Evolutionary conservation across 2,797 vertebrate species (phyloP), one percentile per base, ranked within the genome.

Genomic region (Ctenochaetus hawaiiensis): DNA sequence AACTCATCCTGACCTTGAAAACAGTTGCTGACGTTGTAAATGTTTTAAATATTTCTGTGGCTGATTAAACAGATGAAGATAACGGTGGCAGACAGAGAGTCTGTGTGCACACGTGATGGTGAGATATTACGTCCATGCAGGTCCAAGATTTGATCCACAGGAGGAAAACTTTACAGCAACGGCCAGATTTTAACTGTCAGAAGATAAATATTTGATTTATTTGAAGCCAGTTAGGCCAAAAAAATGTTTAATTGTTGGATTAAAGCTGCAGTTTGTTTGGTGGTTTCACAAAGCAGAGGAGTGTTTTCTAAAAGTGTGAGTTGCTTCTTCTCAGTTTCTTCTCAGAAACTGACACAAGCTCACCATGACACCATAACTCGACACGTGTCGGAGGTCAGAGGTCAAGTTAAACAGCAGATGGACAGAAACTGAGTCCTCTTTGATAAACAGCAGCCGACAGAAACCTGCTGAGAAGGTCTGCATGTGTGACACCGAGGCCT

Each of bases 351-450:
- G 53, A 11, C 44, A 18, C 61, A n/a, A 76, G 53, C 61, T 85
- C 82, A 74, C 44, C 62, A 48, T 13, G 59, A 79, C 30, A 17
- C 17, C 57, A 68, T 65, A 63, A 52, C 49, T 41, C 8, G 0
- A 59, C 72, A 41, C 72, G 34, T 69, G 60, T 70, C 64, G 58
- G 0, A 30, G 26, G 74, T 81, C 72, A 74, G 47, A 64, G 70
- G 47, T 79, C 6, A 26, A 73, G 72, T 59, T 37, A 65, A 62
- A 30, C 75, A 77, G 72, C 79, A 80, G 83, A 62, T 82, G 77
- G 67, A 17, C 22, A 23, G 81, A 71, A 23, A 37, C 37, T 0
- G 18, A 13, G 37, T 51, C 67, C 54, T 63, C 59, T 45, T 8
- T 5, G 43, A 30, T 48, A 56, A 61, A 57, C 78, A 49, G 76